A percentile compares a stretch with the other conserved stretches of the same genome.
Conservation (phyloP, 2,888 invertebrate genomes). For the Pseudococcus viburni region DNA sequence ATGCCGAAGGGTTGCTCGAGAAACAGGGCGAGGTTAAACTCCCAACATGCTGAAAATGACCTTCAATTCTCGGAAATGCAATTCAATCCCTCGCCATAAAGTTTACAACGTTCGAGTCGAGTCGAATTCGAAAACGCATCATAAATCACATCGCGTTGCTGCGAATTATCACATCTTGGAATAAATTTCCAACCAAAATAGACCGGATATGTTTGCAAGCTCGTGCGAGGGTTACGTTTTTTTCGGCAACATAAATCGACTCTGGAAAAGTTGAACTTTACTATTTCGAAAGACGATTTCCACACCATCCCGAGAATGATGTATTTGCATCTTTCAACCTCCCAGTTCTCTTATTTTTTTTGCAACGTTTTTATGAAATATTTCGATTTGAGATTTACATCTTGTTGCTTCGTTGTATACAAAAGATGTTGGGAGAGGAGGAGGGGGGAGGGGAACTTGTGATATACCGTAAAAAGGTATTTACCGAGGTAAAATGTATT, state of each 20-base stretch:
- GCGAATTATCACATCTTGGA: conserved; percentile 17
- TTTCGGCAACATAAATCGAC: not conserved
- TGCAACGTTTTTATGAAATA: not conserved
- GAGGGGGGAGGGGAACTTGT: not conserved
- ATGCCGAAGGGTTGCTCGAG: no score
- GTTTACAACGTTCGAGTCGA: not conserved
- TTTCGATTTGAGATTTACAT: not conserved
- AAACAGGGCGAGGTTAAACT: no score
- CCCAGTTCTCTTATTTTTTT: not conserved
- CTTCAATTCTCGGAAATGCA: conserved; percentile 12
- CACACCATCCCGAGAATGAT: not conserved
- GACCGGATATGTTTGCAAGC: not conserved
- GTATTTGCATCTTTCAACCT: not conserved
- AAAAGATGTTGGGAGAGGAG: no score
- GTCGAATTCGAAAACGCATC: not conserved
- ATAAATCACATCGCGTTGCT: conserved; percentile 1
- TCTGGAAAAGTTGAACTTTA: not conserved
- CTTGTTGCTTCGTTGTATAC: not conserved
- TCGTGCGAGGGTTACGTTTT: not conserved
- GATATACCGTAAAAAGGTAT: not conserved
- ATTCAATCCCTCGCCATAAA: not conserved
- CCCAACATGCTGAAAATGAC: not conserved
- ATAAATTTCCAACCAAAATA: conserved; percentile 31
- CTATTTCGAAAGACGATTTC: not conserved
- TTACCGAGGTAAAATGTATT: not conserved